Base-by-base conservation (phyloP, 2,888 invertebrate genomes). In the Clusia tigrina region DNA sequence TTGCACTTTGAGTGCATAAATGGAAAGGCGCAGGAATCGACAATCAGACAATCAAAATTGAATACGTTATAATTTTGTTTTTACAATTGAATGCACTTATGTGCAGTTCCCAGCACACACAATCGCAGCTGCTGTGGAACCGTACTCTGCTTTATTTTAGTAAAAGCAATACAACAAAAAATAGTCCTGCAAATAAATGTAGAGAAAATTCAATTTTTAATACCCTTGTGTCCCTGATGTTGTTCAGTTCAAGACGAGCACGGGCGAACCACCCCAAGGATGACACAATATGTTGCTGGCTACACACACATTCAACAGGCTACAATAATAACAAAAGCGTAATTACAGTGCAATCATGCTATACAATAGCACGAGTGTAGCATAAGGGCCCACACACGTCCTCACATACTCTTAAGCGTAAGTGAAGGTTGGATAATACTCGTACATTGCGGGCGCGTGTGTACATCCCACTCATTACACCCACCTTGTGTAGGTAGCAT, bases 331-430 rank as follows among this genome's bases (percentile, higher is more conserved):
- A 61, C 55, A 62, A 58, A 52, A 57, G 54, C 66, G 70, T 74
- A 76, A 74, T 76, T 76, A 71, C 69, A 63, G 62, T 54, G 38
- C 69, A 60, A 52, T 56, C 22, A 56, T 38, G 23, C 38, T 9
- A 5, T 18, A 20, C 48, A 48, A 48, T 2, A 18, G 56, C 20
- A 54, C 32, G 32, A 24, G 53, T 54, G 65, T 60, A 66, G 55
- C 58, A 54, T n/a, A 52, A 54, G 58, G 58, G 56, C 48, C 9
- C 42, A 20, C 48, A 20, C 22, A 48, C 18, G n/a, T n/a, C 20
- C 48, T 32, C 32, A 15, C 22, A 48, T 22, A 32, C 32, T 12
- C 48, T 22, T 48, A 32, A 9, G 32, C 32, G 12, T 32, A 6
- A 17, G n/a, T n/a, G 42, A 17, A 42, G n/a, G n/a, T n/a, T n/a